phyloP scores from a whole-genome alignment of 1,140 invertebrate genomes.

The Drosophila nebulosa region DNA sequence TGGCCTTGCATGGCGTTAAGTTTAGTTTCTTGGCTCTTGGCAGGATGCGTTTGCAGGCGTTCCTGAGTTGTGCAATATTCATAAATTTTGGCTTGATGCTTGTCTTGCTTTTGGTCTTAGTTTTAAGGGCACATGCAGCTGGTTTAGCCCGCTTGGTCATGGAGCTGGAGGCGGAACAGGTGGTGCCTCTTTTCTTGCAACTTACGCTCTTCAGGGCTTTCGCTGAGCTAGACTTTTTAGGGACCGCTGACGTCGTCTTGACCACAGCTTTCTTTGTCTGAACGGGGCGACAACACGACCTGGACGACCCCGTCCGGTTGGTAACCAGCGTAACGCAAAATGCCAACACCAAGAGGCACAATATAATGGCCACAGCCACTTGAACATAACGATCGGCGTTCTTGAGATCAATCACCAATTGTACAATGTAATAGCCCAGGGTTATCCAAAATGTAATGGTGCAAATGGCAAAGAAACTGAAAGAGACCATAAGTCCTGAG shows the following conservation, averaged over 20 bases:
- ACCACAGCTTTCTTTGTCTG: not conserved
- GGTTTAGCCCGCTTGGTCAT: not conserved
- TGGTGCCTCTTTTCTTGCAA: not conserved
- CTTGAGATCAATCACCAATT: constrained; percentile 41
- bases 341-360: constrained; percentile 40
- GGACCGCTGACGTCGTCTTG: too few species aligned
- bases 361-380: constrained; percentile 31
- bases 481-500: not conserved
- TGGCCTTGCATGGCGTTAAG: not conserved
- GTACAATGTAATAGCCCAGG: constrained; percentile 43
- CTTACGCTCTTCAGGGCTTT: not conserved
- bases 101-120: not conserved
- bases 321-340: constrained; percentile 43
- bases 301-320: not conserved
- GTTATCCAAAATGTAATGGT: constrained; percentile 62
- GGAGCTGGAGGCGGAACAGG: not conserved
- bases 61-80: not conserved
- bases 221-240: too few species aligned
- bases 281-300: not conserved
- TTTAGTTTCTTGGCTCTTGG: not conserved
- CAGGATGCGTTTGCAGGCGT: not conserved
- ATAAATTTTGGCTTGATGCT: not conserved
- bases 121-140: not conserved
- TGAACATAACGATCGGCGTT: constrained; percentile 55
- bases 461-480: constrained; percentile 64